Evolutionary conservation across 2,113 vertebrate species (phyloP), one percentile per base, ranked within the genome.

Genomic region (Capra hircus): DNA sequence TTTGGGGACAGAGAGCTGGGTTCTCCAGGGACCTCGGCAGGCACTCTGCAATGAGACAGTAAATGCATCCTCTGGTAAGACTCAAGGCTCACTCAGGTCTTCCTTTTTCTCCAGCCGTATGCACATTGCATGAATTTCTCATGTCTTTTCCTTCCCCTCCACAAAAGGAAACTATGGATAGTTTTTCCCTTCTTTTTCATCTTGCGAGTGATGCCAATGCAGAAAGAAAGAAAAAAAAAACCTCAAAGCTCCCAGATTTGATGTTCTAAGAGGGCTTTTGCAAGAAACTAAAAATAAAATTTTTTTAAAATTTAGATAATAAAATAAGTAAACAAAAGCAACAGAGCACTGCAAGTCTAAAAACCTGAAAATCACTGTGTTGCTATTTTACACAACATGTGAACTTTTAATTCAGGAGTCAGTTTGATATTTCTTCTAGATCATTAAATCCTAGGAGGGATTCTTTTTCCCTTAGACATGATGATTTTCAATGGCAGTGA

Each of bases 51-150:
- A 30, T 95, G 98, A 98, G 78, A 52, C 98, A 88, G 95, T 98
- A 96, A 97, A 97, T 98, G 97, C 96, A 98, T 77, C 98, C 98
- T 98, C 97, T 82, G 98, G 98, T 98, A 99, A 98, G 99, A 97
- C 92, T 97, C 97, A 52, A 90, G 87, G 78, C 97, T 94, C 95
- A 52, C n/a, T 27, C 81, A 95, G 97, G 97, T 50, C 96, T 94
- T 64, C 95, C 90, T 96, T 91, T 67, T 88, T 87, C 97, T 97
- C 67, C 97, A 57, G 96, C 91, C 36, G 33, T 64, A 59, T 96
- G 98, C 97, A 95, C 82, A 36, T 90, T 94, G 98, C 97, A 90
- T 62, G 90, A 86, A 96, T 57, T 97, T 97, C 95, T 43, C 96
- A 84, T 95, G 95, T 60, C 94, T 95, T 95, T 97, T 95, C 52